Evolutionary conservation across 2,888 invertebrate species (phyloP), one percentile per base, ranked within the genome.

Genomic region (Sipha maydis): DNA sequence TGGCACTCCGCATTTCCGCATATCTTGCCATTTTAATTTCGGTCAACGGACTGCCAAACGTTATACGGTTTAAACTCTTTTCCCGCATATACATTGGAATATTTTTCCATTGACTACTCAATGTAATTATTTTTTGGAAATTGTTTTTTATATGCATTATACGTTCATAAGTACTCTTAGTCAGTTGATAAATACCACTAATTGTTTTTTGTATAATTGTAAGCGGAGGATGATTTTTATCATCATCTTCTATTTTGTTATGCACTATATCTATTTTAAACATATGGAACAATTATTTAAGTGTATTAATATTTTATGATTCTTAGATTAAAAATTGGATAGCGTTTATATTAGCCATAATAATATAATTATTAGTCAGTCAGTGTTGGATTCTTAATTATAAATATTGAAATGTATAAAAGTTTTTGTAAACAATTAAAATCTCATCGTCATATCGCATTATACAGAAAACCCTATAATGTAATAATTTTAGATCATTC

Each of bases 1-100:
- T 94, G 34, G 95, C 94, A 0, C 91, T 91, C 0, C 91, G 90
- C n/a, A 94, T 92, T 88, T 92, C 92, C 0, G 91, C 91, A 90
- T 92, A 94, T 91, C 95, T 90, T 56, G 48, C 1, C 0, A 17
- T 82, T 88, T 69, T 88, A 25, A 67, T 75, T 61, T 88, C 88
- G 1, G 28, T 48, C 73, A 88, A 67, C 11, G 31, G 21, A n/a
- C 41, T 19, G 1, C 19, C 61, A 48, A 88, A 88, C 19, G 28
- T 34, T 61, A 88, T 82, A 41, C 31, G n/a, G 7, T 80, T 88
- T 48, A 75, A 48, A 38, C 54, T 77, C 8, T 80, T 86, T n/a
- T 83, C 82, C n/a, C 86, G 86, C 25, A 28, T 17, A 19, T 88
- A 88, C 34, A 89, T 48, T 54, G 85, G 88, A n/a, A 21, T 17